Evolutionary conservation across 2,797 vertebrate species (phyloP).

Genomic region (Malurus leucopterus): DNA sequence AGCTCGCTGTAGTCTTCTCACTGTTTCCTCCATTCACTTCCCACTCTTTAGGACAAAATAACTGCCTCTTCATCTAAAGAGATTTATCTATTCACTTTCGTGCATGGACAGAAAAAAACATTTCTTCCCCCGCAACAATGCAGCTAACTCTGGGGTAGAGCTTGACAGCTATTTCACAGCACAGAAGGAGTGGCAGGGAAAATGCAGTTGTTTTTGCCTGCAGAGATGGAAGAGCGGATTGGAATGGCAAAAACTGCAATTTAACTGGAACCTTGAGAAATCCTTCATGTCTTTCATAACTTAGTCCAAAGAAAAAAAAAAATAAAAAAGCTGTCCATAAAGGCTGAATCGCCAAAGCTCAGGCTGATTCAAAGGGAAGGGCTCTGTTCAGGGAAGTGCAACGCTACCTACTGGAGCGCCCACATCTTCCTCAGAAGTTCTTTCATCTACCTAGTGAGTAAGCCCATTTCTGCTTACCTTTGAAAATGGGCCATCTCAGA

Average conservation of each 20-base stretch:
- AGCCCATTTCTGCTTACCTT: constrained; percentile 20
- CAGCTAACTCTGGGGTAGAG: constrained; percentile 39
- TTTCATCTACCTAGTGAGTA: constrained; percentile 45
- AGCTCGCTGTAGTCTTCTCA: constrained; percentile 5
- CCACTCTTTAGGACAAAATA: constrained; percentile 60
- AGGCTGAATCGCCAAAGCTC: neutral
- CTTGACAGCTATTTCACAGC: constrained; percentile 54
- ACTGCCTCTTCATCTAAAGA: constrained; percentile 49
- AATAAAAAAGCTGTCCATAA: neutral
- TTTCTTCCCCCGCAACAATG: constrained; percentile 58
- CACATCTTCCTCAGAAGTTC: constrained; percentile 6
- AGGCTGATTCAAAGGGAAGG: constrained; percentile 44
- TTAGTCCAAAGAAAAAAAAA: neutral
- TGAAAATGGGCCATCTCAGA: neutral
- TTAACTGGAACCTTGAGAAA: constrained; percentile 41
- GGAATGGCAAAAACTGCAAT: constrained; percentile 38
- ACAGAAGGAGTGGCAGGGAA: constrained; percentile 53
- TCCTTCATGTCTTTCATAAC: constrained; percentile 21
- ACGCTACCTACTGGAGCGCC: neutral
- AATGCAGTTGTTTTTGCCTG: constrained; percentile 55
- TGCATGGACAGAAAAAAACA: constrained; percentile 47
- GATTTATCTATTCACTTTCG: constrained; percentile 37
- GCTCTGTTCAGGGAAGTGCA: neutral
- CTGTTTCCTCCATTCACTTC: constrained; percentile 45
- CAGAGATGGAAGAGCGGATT: constrained; percentile 44